phyloP scores from a whole-genome alignment of 2,888 invertebrate species.

The Onthophagus sagittarius region DNA sequence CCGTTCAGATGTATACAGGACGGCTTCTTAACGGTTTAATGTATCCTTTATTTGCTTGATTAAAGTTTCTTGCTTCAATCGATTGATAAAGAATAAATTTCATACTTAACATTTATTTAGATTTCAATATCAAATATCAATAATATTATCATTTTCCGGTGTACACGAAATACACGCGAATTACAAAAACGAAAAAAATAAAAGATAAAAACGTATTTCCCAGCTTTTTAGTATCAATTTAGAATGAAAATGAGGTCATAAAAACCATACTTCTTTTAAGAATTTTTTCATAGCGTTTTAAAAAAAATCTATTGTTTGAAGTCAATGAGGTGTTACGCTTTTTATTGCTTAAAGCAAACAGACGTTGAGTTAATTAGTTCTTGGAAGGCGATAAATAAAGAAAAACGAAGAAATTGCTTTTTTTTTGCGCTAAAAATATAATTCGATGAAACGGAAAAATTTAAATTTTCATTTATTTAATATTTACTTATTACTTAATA shows the following conservation, averaged over 20 bases:
- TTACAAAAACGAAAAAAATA: no score
- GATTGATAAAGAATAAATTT: background rate
- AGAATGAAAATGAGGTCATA: no score
- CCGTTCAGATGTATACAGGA: background rate
- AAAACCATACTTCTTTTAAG: no score
- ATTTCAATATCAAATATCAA: background rate
- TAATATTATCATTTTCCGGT: background rate
- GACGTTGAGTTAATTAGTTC: background rate
- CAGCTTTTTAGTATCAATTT: no score
- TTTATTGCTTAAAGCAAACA: background rate
- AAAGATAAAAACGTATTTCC: no score
- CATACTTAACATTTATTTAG: background rate
- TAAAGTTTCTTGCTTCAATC: background rate
- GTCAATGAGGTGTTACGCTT: background rate
- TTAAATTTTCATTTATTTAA: no score
- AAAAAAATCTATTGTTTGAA: background rate
- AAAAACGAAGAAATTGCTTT: background rate
- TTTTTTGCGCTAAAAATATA: background rate
- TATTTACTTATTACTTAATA: no score
- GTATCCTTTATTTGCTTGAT: background rate
- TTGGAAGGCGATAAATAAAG: background rate
- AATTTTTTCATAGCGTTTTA: background rate
- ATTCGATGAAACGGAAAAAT: background rate
- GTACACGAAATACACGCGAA: background rate
- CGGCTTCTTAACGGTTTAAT: background rate